Evolutionary conservation across 37 sponge, comb jelly and placozoan genomes (phyloP).

Genomic region (Axinella damicornis): DNA sequence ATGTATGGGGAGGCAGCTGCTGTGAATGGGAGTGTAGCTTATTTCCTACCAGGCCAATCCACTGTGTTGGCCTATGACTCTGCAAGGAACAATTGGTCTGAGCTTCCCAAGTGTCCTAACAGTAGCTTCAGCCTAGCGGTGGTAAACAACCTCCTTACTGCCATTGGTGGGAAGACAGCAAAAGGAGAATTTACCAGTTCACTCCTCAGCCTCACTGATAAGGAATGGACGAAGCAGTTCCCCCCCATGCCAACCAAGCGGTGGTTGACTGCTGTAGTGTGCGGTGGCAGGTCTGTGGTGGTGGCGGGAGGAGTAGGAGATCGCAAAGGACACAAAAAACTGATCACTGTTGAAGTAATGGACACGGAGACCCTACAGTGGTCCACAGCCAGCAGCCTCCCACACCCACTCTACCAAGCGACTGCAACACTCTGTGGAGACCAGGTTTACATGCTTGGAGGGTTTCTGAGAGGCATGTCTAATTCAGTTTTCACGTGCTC

Average conservation of each 20-base stretch:
- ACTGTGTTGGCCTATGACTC: not conserved
- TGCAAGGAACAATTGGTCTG: not conserved
- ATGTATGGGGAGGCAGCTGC: not conserved
- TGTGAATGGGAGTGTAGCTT: not conserved
- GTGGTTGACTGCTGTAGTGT: not conserved
- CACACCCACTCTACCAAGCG: not conserved
- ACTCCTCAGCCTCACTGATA: not conserved
- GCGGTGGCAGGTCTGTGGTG: not conserved
- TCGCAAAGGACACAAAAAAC: not conserved
- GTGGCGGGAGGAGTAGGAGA: conserved; percentile 5
- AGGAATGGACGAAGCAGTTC: no score
- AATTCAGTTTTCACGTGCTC: not conserved
- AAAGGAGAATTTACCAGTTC: not conserved
- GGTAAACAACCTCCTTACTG: not conserved
- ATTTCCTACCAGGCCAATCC: not conserved
- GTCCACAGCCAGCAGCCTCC: conserved; percentile 15
- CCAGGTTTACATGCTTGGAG: not conserved
- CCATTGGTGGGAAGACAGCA: not conserved
- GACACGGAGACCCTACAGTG: not conserved
- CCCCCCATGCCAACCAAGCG: not conserved
- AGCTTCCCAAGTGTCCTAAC: not conserved
- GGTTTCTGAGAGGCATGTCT: no score
- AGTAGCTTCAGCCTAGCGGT: conserved; percentile 5
- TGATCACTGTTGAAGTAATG: conserved; percentile 3
- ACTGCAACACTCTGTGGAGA: conserved; percentile 11